Evolutionary conservation across 2,113 vertebrate genomes (phyloP), one percentile per base, ranked within the genome.

Genomic region (Cricetomys ansorgei): DNA sequence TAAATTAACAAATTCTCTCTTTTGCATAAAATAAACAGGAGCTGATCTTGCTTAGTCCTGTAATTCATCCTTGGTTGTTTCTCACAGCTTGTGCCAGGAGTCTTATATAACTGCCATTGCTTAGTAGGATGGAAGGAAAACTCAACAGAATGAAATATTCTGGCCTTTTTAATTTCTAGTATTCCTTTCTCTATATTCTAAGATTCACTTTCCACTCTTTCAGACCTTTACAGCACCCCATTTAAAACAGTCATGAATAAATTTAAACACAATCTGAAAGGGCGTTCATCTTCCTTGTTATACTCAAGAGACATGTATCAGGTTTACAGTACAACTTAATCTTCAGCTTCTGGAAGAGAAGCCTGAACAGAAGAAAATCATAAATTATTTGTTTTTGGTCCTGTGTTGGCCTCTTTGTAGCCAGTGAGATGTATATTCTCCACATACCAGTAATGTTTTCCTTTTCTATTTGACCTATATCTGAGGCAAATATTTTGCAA

Each of bases 211-310:
- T 83, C 89, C 37, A 79, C 40, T 93, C 45, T 83, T 95, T 31
- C 92, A n/a, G 37, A 64, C 37, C 37, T 93, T 80, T 92, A 77
- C 64, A 57, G 62, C 55, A 83, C 40, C 55, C 8, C 25, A 89
- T 89, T 89, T 93, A 89, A 94, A 95, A 92, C 31, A 94, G 31
- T 16, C 40, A 72, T 81, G 83, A 94, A 81, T 92, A 95, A 95
- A 93, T 92, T 79, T 94, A 80, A 87, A 84, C 45, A 81, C 15
- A 88, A 48, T 88, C 50, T 91, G 55, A 90, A 59, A 37, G 83
- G 57, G 50, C 64, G 48, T 83, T 93, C 34, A 89, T 77, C 29
- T 79, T 94, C 53, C n/a, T 81, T 95, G 83, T 88, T 25, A 95
- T 48, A 67, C 48, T 88, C 90, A 86, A 31, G 16, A 92, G 43